These are phyloP conservation scores for Cinara cedri DNA, from an alignment of 2,888 invertebrate genomes.

Conservation along the genomic window DNA sequence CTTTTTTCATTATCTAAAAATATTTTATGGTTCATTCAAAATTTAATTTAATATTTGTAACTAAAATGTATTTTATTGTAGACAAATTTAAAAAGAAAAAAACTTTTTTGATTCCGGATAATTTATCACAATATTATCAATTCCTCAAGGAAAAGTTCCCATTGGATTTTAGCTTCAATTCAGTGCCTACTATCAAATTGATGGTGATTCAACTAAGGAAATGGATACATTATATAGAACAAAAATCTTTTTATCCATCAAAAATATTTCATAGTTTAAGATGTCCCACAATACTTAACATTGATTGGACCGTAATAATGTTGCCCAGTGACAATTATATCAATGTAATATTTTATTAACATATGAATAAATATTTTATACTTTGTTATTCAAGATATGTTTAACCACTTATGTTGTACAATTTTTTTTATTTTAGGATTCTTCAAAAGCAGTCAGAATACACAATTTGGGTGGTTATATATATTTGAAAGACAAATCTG, in stretches of 20 bases:
- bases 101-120: conserved; percentile 11
- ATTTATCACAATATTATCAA: not conserved
- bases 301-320: conserved; percentile 40
- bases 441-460: conserved; percentile 10
- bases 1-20: too few species aligned
- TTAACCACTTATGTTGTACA: not conserved
- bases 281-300: conserved; percentile 13
- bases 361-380: not conserved
- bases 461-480: conserved; percentile 30
- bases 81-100: conserved; percentile 5
- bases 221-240: conserved; percentile 32
- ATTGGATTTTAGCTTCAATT: not conserved
- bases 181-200: not conserved
- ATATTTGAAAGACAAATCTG: conserved; percentile 19
- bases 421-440: conserved; percentile 11
- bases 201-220: not conserved
- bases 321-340: conserved; percentile 15
- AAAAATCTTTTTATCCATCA: not conserved
- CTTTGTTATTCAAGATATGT: not conserved
- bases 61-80: not conserved
- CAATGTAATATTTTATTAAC: conserved; percentile 29
- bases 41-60: not conserved
- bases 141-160: not conserved
- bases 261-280: not conserved
- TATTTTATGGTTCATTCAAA: not conserved